Conservation (phyloP, 1,140 invertebrate genomes). For the Artemia franciscana region DNA sequence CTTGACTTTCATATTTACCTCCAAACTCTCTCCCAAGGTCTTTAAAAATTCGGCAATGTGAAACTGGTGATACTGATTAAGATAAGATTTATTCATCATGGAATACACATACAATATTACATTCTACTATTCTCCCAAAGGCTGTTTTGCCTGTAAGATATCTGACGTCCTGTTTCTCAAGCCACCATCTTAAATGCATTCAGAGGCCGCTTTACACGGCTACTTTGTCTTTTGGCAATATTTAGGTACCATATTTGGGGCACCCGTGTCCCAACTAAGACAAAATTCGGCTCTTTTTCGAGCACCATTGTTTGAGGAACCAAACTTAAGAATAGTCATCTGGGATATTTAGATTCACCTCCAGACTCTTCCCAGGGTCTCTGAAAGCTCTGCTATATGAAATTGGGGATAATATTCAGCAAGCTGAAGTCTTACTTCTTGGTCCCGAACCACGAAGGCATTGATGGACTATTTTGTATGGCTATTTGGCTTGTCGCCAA, state of each 20-base stretch:
- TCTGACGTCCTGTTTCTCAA: slow-evolving; percentile 59
- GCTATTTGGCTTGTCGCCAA: slow-evolving; percentile 26
- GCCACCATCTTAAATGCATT: slow-evolving; percentile 93
- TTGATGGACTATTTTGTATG: slow-evolving; percentile 85
- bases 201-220: slow-evolving; percentile 75
- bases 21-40: slow-evolving; percentile 70
- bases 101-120: too few relatives aligned
- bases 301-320: too few relatives aligned
- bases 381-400: slow-evolving; percentile 79
- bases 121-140: too few relatives aligned
- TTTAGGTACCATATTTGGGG: too few relatives aligned
- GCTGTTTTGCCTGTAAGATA: too few relatives aligned
- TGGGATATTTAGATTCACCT: too few relatives aligned
- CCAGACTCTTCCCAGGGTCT: slow-evolving; percentile 73
- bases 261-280: too few relatives aligned
- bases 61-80: slow-evolving; percentile 67
- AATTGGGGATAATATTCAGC: slow-evolving; percentile 72
- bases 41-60: slow-evolving; percentile 85
- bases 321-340: too few relatives aligned
- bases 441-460: slow-evolving; percentile 92
- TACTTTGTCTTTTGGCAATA: slow-evolving; percentile 25
- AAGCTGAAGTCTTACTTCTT: slow-evolving; percentile 61
- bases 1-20: too few relatives aligned
- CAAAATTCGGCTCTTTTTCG: too few relatives aligned
- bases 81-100: too few relatives aligned